Evolutionary conservation across 2,797 vertebrate genomes (phyloP), one percentile per base, ranked within the genome.

Genomic region (Sebastes nivosus): DNA sequence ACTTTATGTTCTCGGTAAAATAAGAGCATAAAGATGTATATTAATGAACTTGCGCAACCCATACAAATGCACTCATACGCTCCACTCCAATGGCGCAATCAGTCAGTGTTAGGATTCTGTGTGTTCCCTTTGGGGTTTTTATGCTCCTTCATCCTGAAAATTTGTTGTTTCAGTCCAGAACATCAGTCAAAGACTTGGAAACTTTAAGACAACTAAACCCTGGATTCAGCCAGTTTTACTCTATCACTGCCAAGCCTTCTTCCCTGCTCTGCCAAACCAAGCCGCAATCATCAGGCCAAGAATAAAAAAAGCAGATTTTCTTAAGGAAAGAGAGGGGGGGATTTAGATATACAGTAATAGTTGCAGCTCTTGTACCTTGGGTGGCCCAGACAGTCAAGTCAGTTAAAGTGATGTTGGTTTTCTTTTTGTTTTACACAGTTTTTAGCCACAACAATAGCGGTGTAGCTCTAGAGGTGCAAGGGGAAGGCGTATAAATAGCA

Each of bases 221-320:
- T 58, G 11, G 67, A 73, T 22, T 61, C 59, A 64, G 38, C 58
- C 60, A 66, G 11, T 54, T 73, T 60, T 27, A 46, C 4, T 24
- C 57, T 6, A 61, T 50, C 22, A 2, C 69, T 67, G 78, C 82
- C 78, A 85, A 79, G 67, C 63, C 50, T 3, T 18, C 6, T 20
- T 9, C 38, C 25, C 4, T 38, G 4, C 38, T 50, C 55, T 58
- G 75, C 83, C 81, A 87, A 77, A 79, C 68, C 77, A 75, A 69
- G 25, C 61, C 59, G 54, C 54, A 8, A 8, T 50, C 46, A 50
- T 58, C 67, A 76, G 55, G 38, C 34, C 32, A 20, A 55, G 11
- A 8, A 65, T 52, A 79, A 27, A 54, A 27, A 54, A 67, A 72
- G 25, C 30, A 59, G 65, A 20, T 24, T 72, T 87, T 67, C 24